These are phyloP conservation scores for Patagioenas fasciata DNA, from an alignment of 2,113 vertebrate species.

Conservation along the genomic window DNA sequence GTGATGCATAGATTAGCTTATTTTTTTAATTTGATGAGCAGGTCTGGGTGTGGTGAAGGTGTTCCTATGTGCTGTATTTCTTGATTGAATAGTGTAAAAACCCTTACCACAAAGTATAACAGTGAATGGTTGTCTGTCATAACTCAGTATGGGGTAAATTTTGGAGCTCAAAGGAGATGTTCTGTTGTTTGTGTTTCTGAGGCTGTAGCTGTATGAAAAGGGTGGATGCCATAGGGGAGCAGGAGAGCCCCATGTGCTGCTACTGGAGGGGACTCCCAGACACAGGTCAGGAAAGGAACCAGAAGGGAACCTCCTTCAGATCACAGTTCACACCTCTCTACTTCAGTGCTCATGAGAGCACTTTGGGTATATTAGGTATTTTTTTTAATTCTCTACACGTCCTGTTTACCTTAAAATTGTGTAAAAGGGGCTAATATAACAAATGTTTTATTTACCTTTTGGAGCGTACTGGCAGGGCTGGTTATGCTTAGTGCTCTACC, in stretches of 20 bases:
- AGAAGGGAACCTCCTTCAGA: not conserved
- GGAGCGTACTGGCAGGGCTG: not conserved
- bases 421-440: not conserved
- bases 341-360: not conserved
- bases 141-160: not conserved
- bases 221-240: not conserved
- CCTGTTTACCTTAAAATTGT: not conserved
- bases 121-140: not conserved
- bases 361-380: not conserved
- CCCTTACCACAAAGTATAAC: not conserved
- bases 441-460: not conserved
- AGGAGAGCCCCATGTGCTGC: no score
- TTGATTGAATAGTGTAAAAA: not conserved
- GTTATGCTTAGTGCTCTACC: accelerated
- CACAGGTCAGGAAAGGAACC: no score
- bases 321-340: not conserved
- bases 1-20: accelerated
- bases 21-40: not conserved
- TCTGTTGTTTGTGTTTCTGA: not conserved
- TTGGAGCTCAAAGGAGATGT: not conserved
- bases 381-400: not conserved
- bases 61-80: not conserved
- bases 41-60: not conserved
- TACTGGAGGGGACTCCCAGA: no score
- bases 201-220: not conserved